These are phyloP conservation scores for Notodonta ziczac DNA, from an alignment of 2,888 invertebrate genomes.

Conservation along the genomic window DNA sequence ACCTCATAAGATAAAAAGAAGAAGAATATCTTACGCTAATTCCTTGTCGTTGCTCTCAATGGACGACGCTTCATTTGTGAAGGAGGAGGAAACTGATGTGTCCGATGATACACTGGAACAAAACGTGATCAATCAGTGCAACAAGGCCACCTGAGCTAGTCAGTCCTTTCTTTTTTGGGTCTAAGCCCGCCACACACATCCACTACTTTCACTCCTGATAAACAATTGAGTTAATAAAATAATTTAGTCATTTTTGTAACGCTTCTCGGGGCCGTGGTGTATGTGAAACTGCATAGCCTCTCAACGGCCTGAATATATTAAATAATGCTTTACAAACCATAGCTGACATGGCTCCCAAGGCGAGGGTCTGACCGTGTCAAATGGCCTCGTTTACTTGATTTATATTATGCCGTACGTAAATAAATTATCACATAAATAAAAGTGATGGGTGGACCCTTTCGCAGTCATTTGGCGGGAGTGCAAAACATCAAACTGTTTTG, in stretches of 20 bases:
- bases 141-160: too few species aligned
- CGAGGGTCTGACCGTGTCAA: constrained; percentile 25
- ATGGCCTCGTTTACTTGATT: constrained; percentile 31
- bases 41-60: constrained; percentile 53
- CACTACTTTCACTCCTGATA: too few species aligned
- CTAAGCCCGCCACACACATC: too few species aligned
- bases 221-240: too few species aligned
- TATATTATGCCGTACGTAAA: constrained; percentile 30
- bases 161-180: too few species aligned
- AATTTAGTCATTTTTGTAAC: too few species aligned
- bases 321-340: constrained; percentile 9
- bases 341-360: constrained; percentile 17
- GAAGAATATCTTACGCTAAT: constrained; percentile 40
- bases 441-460: constrained; percentile 17
- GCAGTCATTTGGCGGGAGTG: constrained; percentile 8
- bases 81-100: constrained; percentile 9
- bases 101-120: constrained; percentile 16
- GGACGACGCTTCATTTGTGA: constrained; percentile 51
- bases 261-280: not conserved
- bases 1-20: too few species aligned
- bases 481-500: not conserved
- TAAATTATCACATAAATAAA: constrained; percentile 38
- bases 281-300: not conserved
- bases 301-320: not conserved
- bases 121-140: not conserved